Base-by-base conservation (phyloP, 1,140 invertebrate genomes). In the Pantala flavescens region DNA sequence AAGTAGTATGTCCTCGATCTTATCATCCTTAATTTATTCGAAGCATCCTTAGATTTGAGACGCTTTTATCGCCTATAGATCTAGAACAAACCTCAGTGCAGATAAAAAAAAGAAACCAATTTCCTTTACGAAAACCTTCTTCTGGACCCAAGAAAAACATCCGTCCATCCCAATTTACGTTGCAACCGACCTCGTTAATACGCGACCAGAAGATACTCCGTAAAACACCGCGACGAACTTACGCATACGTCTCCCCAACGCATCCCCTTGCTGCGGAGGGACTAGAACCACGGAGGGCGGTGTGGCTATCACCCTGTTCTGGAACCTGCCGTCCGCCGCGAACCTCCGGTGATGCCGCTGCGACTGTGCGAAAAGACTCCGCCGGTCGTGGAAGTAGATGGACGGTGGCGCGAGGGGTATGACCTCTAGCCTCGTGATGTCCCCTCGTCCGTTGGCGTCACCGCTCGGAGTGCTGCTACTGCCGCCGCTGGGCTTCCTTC, bases 391-490 rank as follows among this genome's bases (percentile, higher is more conserved):
- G 71, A 23, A 10, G 19, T 14, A 36, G 0, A 23, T 43, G 11
- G 75, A 71, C 19, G 75, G 81, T 42, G 80, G 80, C 16, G 81
- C 75, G 0, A 77, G 43, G 16, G 80, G 80, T 73, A 81, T 82
- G 5, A 83, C 82, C 72, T 82, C 81, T 70, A 81, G 80, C 70
- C 81, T 80, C 73, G 78, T 80, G 36, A n/a, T 71, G 77, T 76
- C 55, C 63, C 76, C 49, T 23, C 72, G 71, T 16, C 43, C 24
- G 71, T 24, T 10, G 73, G 70, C 70, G 12, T 63, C 49, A 3
- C 16, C 16, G 14, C 49, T 21, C 49, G 49, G 49, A 21, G n/a
- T 21, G n/a, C 49, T 21, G 5, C 49, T 21, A 3, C 49, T 12
- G 16, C 49, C 49, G 49, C n/a, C 12, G 1, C 49, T 12, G 16